Evolutionary conservation across 2,888 invertebrate species (phyloP).

Genomic region (Chironomus tentans): DNA sequence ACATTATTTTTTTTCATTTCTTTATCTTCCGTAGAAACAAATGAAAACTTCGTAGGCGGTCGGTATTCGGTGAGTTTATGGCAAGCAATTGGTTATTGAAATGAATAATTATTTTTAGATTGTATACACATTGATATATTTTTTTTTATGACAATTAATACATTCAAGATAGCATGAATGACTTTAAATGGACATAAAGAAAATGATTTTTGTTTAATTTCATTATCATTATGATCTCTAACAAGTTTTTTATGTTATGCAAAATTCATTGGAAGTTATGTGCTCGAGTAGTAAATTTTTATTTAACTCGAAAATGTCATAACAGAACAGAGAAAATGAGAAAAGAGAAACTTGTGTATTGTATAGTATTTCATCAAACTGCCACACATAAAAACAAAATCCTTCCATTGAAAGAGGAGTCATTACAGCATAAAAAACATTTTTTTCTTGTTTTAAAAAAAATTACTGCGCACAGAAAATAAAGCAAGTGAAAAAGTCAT

Average conservation of each 20-base stretch:
- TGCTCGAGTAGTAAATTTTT: background rate
- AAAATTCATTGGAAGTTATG: background rate
- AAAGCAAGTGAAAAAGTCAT: background rate
- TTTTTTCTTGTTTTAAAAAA: no score
- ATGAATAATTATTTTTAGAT: constrained; percentile 16
- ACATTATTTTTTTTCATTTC: no score
- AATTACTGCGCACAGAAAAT: no score
- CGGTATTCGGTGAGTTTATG: background rate
- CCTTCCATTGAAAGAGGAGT: background rate
- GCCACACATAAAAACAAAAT: background rate
- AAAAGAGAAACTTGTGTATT: background rate
- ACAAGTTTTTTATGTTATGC: background rate
- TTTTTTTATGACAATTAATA: background rate
- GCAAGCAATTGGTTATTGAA: constrained; percentile 21
- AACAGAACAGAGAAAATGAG: background rate
- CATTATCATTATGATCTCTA: background rate
- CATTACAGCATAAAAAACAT: background rate
- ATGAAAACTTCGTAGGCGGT: constrained; percentile 17
- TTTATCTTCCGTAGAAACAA: background rate
- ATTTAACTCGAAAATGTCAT: no score
- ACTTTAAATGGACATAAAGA: background rate
- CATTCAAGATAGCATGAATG: background rate
- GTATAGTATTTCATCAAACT: background rate
- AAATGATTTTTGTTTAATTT: background rate
- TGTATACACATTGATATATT: background rate